A percentile compares a stretch with the other conserved stretches of the same genome.
phyloP scores from a whole-genome alignment of 2,797 vertebrate genomes.

The Kryptopterus vitreolus region DNA sequence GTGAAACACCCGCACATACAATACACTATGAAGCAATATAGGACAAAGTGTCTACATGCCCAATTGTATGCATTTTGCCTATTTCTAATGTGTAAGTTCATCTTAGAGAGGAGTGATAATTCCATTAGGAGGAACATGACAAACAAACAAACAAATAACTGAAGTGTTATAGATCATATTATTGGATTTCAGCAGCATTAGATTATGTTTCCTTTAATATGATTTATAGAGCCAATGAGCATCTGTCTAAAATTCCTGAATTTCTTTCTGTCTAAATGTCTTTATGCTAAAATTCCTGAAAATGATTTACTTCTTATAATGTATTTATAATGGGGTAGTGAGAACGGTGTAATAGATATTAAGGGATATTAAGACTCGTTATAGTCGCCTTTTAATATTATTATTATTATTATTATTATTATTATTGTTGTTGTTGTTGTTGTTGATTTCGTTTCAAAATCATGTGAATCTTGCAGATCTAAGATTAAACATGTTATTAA shows the following conservation, averaged over 20 bases:
- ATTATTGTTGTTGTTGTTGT: no score
- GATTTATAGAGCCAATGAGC: neutral
- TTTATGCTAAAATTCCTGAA: neutral
- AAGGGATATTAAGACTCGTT: no score
- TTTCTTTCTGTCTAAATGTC: no score
- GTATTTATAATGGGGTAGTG: neutral
- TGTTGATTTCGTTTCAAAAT: no score
- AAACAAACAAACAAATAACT: neutral
- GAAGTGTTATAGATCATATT: neutral
- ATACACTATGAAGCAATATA: neutral
- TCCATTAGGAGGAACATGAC: neutral
- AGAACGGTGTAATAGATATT: no score
- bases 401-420: no score
- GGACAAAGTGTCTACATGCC: neutral
- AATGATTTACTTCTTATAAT: neutral
- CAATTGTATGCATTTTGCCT: neutral
- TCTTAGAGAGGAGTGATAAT: no score
- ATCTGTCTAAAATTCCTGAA: neutral
- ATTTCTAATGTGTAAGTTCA: neutral
- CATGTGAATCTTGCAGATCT: no score
- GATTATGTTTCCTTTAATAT: neutral
- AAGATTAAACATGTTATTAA: no score
- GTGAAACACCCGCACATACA: neutral
- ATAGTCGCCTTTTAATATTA: neutral
- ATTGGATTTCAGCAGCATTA: neutral